Conservation (phyloP, 2,888 invertebrate genomes). For the Drosophila histrio region DNA sequence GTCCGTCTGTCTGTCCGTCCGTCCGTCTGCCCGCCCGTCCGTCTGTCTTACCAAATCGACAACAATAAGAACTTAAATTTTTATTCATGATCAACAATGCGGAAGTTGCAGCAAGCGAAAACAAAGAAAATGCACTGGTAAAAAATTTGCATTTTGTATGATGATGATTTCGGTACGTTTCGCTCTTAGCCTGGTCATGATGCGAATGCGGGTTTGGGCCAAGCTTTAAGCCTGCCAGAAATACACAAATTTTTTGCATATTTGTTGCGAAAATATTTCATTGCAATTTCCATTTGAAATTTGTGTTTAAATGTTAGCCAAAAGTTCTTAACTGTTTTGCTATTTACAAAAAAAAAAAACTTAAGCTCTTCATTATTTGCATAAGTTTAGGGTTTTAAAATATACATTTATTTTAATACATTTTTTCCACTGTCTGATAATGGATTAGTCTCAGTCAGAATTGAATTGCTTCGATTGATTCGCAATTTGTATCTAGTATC, state of each 20-base stretch:
- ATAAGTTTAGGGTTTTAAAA: not conserved
- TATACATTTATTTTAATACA: not conserved
- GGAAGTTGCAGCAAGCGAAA: conserved; percentile 70
- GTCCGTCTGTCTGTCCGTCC: not conserved
- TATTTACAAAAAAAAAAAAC: not conserved
- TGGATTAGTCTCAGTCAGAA: conserved; percentile 1
- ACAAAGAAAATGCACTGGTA: conserved; percentile 70
- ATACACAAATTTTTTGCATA: conserved; percentile 39
- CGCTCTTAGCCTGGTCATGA: conserved; percentile 40
- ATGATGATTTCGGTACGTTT: conserved; percentile 4
- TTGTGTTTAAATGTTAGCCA: conserved; percentile 4
- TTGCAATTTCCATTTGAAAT: conserved; percentile 39
- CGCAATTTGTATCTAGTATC: conserved; percentile 8
- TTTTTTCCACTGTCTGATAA: not conserved
- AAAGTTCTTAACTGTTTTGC: not conserved
- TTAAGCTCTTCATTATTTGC: not conserved
- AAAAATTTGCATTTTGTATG: conserved; percentile 65
- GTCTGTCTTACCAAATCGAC: conserved; percentile 8
- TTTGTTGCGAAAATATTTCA: conserved; percentile 36
- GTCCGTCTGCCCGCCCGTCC: not conserved
- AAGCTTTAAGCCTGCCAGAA: conserved; percentile 32
- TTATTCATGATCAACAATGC: conserved; percentile 80
- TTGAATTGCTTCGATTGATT: conserved; percentile 8
- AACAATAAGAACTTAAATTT: conserved; percentile 80
- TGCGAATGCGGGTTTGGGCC: conserved; percentile 29